Conservation (phyloP, 2,113 vertebrate genomes). For the Sigmodon hispidus region DNA sequence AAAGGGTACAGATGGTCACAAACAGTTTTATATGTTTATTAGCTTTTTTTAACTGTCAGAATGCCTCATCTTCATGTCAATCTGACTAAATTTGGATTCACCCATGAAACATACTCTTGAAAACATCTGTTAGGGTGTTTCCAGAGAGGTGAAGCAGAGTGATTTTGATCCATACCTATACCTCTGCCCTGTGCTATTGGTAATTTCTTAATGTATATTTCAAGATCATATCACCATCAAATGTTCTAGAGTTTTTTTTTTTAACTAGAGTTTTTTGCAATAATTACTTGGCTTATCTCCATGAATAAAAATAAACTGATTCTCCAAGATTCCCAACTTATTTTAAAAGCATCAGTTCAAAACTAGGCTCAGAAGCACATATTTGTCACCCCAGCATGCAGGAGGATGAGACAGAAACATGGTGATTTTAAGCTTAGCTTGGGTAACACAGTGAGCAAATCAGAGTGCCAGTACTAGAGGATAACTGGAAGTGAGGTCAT, state of each 20-base stretch:
- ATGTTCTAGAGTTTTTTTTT: not conserved
- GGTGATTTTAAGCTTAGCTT: not conserved
- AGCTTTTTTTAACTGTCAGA: not conserved
- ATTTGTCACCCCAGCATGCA: not conserved
- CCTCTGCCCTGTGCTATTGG: not conserved
- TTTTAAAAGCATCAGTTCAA: not conserved
- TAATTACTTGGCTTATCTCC: not conserved
- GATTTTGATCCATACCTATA: not conserved
- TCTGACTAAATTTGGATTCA: not conserved
- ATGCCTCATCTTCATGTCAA: not conserved
- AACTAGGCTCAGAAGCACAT: not conserved
- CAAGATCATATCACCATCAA: not conserved
- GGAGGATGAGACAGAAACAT: not conserved
- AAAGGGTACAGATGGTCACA: not conserved
- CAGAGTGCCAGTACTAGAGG: not conserved
- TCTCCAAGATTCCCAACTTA: not conserved
- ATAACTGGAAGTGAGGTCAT: too few species aligned
- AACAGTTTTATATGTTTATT: not conserved
- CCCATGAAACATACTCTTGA: not conserved
- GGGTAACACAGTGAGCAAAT: not conserved
- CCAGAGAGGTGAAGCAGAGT: not conserved
- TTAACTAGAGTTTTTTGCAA: not conserved
- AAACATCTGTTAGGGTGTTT: not conserved
- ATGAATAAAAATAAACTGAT: not conserved
- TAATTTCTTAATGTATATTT: slow-evolving; percentile 8